These are phyloP conservation scores for Panthera uncia DNA, from an alignment of 2,113 vertebrate genomes.

Conservation along the genomic window DNA sequence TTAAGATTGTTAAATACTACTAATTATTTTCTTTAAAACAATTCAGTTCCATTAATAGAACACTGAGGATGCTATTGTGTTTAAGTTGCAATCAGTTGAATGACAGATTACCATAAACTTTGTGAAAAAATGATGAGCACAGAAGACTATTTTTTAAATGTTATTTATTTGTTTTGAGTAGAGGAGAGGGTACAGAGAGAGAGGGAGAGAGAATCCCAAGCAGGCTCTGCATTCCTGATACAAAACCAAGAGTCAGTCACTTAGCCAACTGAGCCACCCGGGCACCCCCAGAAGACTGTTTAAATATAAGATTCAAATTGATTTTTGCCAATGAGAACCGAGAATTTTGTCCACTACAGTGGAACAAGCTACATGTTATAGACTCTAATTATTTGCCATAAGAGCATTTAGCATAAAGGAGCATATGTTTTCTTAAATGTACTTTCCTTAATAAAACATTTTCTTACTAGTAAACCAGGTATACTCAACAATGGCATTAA, in stretches of 20 bases:
- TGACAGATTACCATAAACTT: not conserved
- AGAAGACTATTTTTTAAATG: not conserved
- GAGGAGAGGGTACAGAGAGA: too few species aligned
- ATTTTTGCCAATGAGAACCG: not conserved
- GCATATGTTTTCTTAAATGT: not conserved
- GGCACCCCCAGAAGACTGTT: not conserved
- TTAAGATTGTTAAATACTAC: not conserved
- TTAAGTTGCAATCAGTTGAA: not conserved
- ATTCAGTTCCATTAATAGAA: not conserved
- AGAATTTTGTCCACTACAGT: not conserved
- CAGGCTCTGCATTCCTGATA: too few species aligned
- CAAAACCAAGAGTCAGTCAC: too few species aligned
- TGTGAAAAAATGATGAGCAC: not conserved
- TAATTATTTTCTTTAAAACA: not conserved
- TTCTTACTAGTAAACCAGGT: not conserved
- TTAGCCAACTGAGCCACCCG: too few species aligned
- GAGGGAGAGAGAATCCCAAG: too few species aligned
- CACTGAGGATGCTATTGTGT: not conserved
- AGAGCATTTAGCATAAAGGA: not conserved
- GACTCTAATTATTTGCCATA: not conserved
- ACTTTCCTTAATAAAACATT: not conserved
- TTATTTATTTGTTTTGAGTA: too few species aligned
- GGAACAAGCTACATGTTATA: not conserved
- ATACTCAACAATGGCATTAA: not conserved
- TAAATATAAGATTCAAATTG: not conserved